Evolutionary conservation across 2,888 invertebrate species (phyloP), one percentile per base, ranked within the genome.

Genomic region (Cyrtodaria siliqua): DNA sequence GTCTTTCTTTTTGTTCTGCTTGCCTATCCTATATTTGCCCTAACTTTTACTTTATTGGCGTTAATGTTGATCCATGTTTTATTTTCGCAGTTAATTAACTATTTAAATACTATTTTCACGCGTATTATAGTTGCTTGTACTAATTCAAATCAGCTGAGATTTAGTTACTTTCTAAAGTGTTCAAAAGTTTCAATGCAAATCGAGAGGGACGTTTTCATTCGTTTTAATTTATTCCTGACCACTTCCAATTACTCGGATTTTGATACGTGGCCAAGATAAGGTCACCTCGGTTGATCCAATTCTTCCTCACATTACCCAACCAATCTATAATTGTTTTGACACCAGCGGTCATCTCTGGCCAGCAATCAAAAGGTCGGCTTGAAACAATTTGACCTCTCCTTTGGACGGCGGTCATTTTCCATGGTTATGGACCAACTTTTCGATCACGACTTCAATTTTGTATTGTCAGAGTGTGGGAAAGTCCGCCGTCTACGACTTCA

Each of bases 381-480:
- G 60, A 60, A 66, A 70, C 66, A 70, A 42, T 52, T 50, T 75
- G 64, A 66, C 75, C 69, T 47, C 18, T 60, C 47, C 47, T 60
- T n/a, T 47, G 60, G 60, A 60, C 60, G 47, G 47, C 47, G 60
- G 60, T 60, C 60, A 60, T 16, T 27, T 44, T 20, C 60, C 60
- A 18, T 27, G 27, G 33, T 49, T 16, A 27, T 44, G n/a, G 18
- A 60, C 44, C 18, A 27, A 20, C 60, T 29, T 60, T 60, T 18
- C 29, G 27, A 12, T 49, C 60, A 61, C 55, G 55, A 27, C 60
- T 56, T 33, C 6, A 42, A 47, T 38, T 44, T n/a, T 9, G 53
- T 50, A 61, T 76, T 76, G 76, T 76, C 33, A n/a, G 62, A 76
- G 55, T 76, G 76, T 76, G 76, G 76, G 76, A 76, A 76, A 71